phyloP scores from a whole-genome alignment of 2,113 vertebrate genomes.

The Festucalex cinctus region DNA sequence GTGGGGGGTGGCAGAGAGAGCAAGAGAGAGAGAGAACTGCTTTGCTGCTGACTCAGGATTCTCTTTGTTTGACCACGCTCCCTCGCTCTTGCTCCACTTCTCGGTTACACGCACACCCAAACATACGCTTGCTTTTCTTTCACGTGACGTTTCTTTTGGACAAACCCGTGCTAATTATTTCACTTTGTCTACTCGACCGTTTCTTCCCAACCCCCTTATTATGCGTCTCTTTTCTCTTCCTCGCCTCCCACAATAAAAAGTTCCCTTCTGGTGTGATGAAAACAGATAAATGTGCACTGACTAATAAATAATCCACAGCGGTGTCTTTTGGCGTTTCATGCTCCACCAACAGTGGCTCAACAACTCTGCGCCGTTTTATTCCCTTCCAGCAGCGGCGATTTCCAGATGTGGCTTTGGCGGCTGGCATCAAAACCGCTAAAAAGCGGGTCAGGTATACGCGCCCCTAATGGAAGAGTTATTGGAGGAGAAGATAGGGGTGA shows the following conservation, averaged over 20 bases:
- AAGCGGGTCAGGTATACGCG: slow-evolving; percentile 43
- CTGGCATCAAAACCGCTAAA: slow-evolving; percentile 45
- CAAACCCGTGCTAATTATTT: slow-evolving; percentile 33
- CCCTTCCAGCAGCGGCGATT: slow-evolving; percentile 50
- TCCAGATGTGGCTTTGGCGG: slow-evolving; percentile 54
- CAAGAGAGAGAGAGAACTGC: slow-evolving; percentile 64
- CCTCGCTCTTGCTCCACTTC: slow-evolving; percentile 43
- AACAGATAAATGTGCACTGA: slow-evolving; percentile 52
- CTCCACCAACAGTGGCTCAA: slow-evolving; percentile 44
- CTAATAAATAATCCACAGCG: slow-evolving; percentile 58
- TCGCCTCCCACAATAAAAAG: slow-evolving; percentile 23
- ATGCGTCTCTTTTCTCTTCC: slow-evolving; percentile 34
- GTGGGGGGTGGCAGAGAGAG: slow-evolving; percentile 21
- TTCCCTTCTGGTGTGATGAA: slow-evolving; percentile 50
- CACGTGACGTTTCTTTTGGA: slow-evolving; percentile 42
- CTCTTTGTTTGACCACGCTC: slow-evolving; percentile 79
- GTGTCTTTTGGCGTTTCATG: slow-evolving; percentile 54
- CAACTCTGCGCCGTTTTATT: slow-evolving; percentile 45
- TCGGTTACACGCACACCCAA: slow-evolving; percentile 35
- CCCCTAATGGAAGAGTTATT: slow-evolving; percentile 7
- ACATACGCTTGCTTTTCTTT: slow-evolving; percentile 48
- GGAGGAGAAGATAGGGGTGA: slow-evolving; percentile 19
- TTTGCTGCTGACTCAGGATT: slow-evolving; percentile 81
- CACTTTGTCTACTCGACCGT: slow-evolving; percentile 24
- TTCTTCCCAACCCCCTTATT: slow-evolving; percentile 54